phyloP scores from a whole-genome alignment of 2,888 invertebrate genomes.

The Cantharis nigra region DNA sequence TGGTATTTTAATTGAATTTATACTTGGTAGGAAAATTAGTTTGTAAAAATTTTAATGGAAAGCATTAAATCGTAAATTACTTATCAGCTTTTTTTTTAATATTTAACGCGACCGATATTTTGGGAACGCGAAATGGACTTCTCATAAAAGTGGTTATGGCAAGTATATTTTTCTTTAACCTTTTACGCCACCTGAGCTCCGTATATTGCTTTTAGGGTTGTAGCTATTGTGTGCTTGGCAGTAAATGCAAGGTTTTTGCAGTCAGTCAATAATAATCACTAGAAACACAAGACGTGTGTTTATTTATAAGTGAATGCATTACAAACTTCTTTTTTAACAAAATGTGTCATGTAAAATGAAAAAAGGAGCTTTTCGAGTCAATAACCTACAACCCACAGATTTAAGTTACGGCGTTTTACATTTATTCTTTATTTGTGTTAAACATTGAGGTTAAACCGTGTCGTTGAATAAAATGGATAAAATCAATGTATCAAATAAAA shows the following conservation, averaged over 20 bases:
- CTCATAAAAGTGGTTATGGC: not conserved
- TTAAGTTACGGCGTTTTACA: not conserved
- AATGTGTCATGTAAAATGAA: not conserved
- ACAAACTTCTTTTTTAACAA: not conserved
- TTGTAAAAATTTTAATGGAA: not conserved
- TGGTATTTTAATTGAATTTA: not conserved
- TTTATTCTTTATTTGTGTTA: not conserved
- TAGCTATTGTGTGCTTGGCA: not conserved
- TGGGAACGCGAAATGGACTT: not conserved
- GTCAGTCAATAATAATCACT: not conserved
- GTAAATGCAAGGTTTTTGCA: not conserved
- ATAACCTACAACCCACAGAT: not conserved
- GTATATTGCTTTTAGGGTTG: not conserved
- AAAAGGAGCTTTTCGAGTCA: not conserved
- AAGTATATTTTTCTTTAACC: not conserved
- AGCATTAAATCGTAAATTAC: not conserved
- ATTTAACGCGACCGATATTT: not conserved
- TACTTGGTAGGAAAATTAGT: not conserved
- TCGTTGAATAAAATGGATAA: not conserved
- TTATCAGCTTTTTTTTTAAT: not conserved
- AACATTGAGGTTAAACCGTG: not conserved
- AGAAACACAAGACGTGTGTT: not conserved
- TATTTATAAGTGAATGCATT: not conserved
- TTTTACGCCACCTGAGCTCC: slow-evolving; percentile 1
- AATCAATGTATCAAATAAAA: not conserved